Percentiles rank a stretch among this genome's conserved stretches.
phyloP scores from a whole-genome alignment of 2,113 vertebrate species.

The Tapirus terrestris region DNA sequence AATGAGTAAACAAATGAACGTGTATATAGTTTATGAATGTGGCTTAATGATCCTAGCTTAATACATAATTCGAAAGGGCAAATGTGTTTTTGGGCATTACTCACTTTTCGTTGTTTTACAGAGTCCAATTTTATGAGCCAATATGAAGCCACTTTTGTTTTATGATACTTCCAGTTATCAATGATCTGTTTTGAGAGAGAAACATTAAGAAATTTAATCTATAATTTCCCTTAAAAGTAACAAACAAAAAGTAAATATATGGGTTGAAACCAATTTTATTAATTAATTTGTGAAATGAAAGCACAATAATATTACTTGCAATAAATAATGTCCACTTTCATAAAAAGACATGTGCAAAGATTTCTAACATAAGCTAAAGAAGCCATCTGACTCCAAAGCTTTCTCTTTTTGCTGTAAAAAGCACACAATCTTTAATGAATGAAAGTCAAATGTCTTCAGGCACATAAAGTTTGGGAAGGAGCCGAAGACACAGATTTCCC shows the following conservation, averaged over 20 bases:
- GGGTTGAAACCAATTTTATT: background rate
- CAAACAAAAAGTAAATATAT: background rate
- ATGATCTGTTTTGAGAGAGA: slow-evolving; percentile 89
- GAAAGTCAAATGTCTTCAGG: slow-evolving; percentile 9
- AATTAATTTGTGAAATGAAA: background rate
- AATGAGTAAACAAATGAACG: background rate
- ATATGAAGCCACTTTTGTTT: slow-evolving; percentile 97
- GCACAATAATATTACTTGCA: background rate
- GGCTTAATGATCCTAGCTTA: background rate
- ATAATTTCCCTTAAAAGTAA: background rate
- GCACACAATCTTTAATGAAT: slow-evolving; percentile 6
- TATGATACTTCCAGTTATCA: slow-evolving; percentile 98
- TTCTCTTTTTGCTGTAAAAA: background rate
- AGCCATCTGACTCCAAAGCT: background rate
- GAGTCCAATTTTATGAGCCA: slow-evolving; percentile 98
- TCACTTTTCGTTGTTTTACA: slow-evolving; percentile 96
- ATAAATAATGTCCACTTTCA: background rate
- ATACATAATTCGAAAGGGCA: background rate
- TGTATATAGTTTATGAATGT: background rate
- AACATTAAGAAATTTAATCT: slow-evolving; percentile 53
- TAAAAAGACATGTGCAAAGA: background rate
- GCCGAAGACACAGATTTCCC: background rate
- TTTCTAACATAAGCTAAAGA: background rate
- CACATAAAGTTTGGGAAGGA: background rate
- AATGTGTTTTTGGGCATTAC: slow-evolving; percentile 44